Evolutionary conservation across 1,140 invertebrate genomes (phyloP).

Genomic region (Drosophila ironensis): DNA sequence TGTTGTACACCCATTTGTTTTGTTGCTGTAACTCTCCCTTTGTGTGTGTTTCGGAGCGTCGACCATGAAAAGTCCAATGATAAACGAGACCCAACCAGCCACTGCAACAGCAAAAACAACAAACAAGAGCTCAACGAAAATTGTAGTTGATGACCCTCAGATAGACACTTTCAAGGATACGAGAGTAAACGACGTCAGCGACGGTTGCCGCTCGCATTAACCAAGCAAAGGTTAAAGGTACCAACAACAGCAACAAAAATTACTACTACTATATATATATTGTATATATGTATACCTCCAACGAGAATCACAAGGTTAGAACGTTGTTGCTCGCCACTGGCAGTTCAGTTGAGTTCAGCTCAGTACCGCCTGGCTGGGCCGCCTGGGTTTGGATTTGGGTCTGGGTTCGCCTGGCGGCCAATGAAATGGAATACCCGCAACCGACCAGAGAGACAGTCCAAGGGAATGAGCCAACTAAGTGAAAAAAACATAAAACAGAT

Average conservation of each 20-base stretch:
- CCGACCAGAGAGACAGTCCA: slow-evolving; percentile 17
- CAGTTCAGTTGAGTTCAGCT: slow-evolving; percentile 33
- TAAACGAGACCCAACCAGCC: slow-evolving; percentile 43
- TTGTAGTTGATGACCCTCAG: slow-evolving; percentile 77
- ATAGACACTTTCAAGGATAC: slow-evolving; percentile 76
- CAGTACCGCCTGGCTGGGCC: neutral
- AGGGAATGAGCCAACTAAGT: slow-evolving; percentile 29
- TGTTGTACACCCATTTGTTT: neutral
- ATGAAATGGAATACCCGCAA: slow-evolving; percentile 39
- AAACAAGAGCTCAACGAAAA: slow-evolving; percentile 43
- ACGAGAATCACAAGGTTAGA: slow-evolving; percentile 58
- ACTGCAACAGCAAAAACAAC: slow-evolving; percentile 13
- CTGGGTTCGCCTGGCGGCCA: slow-evolving; percentile 25
- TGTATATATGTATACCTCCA: slow-evolving; percentile 8
- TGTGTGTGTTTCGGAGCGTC: slow-evolving; percentile 15
- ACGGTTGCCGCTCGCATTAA: slow-evolving; percentile 40
- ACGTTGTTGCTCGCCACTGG: slow-evolving; percentile 41
- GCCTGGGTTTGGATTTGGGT: slow-evolving; percentile 7
- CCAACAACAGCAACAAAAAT: slow-evolving; percentile 47
- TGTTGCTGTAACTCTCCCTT: slow-evolving; percentile 2
- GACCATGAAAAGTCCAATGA: slow-evolving; percentile 54
- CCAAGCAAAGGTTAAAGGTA: slow-evolving; percentile 76
- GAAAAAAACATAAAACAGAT: slow-evolving; percentile 12
- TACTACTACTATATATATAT: slow-evolving; percentile 20
- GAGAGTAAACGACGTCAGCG: slow-evolving; percentile 29